These are phyloP conservation scores for Arenicola marina DNA, from an alignment of 2,888 invertebrate species.

Conservation along the genomic window DNA sequence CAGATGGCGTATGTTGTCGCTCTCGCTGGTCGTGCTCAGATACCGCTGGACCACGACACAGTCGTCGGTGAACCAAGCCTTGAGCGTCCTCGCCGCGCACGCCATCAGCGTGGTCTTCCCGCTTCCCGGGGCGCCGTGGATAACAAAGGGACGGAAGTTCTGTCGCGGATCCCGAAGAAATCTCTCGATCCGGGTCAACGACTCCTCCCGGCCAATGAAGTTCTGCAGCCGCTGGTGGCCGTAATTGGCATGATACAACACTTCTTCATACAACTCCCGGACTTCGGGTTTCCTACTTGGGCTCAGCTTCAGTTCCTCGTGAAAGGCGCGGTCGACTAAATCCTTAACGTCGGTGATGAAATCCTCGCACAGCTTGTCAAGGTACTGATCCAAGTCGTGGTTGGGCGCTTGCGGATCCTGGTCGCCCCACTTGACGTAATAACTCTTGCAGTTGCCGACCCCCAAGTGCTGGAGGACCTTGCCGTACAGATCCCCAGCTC, in stretches of 20 bases:
- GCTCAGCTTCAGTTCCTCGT: neutral
- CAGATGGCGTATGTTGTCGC: conserved; percentile 13
- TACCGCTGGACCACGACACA: conserved; percentile 24
- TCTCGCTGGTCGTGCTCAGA: conserved; percentile 18
- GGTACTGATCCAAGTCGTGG: conserved; percentile 16
- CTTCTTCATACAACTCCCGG: neutral
- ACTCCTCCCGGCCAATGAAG: neutral
- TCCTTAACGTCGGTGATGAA: conserved; percentile 25
- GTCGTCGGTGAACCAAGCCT: conserved; percentile 17
- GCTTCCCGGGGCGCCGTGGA: conserved; percentile 22
- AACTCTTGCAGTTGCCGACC: conserved; percentile 14
- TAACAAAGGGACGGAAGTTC: conserved; percentile 23
- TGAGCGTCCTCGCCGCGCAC: conserved; percentile 5
- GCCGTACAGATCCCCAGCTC: neutral
- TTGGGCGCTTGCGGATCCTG: neutral
- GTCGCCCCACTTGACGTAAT: conserved; percentile 21
- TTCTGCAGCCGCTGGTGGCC: no score
- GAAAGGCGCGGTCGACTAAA: conserved; percentile 13
- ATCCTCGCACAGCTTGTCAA: conserved; percentile 18
- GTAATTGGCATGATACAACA: neutral
- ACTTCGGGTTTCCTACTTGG: neutral
- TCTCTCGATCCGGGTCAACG: conserved; percentile 7
- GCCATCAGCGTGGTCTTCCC: conserved; percentile 28
- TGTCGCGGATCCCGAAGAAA: conserved; percentile 23
- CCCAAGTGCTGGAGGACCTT: conserved; percentile 19